phyloP scores from a whole-genome alignment of 2,797 vertebrate genomes.

The Pelochelys cantorii region DNA sequence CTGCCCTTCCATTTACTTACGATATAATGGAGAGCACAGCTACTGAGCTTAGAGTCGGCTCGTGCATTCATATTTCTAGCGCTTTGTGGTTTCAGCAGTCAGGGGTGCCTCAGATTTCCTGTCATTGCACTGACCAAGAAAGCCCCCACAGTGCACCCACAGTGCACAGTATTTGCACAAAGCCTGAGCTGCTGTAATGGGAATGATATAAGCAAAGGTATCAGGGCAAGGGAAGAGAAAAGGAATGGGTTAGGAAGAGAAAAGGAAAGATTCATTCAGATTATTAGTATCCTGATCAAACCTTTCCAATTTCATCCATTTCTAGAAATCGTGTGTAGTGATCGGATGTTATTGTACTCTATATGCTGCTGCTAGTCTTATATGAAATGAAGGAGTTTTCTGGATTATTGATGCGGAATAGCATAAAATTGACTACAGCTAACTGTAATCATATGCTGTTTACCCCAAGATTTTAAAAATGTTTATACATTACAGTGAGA shows the following conservation, averaged over 20 bases:
- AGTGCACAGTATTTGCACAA: neutral
- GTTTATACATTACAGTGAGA: constrained; percentile 21
- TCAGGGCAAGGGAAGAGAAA: neutral
- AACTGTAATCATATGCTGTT: neutral
- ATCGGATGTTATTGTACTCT: neutral
- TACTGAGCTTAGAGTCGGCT: neutral
- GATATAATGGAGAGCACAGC: neutral
- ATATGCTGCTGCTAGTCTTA: neutral
- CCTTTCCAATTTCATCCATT: neutral
- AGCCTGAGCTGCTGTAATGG: neutral
- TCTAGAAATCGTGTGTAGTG: neutral
- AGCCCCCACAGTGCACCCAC: neutral
- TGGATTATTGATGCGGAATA: neutral
- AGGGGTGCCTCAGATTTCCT: neutral
- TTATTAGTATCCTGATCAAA: neutral
- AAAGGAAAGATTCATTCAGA: neutral
- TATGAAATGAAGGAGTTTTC: neutral
- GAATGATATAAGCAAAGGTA: neutral
- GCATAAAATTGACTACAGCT: too few relatives aligned
- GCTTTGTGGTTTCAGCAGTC: neutral
- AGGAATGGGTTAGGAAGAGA: neutral
- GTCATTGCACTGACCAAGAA: neutral
- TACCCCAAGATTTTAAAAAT: constrained; percentile 1
- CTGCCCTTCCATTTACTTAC: neutral
- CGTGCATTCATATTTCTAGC: neutral